phyloP scores from a whole-genome alignment of 2,797 vertebrate species.

The Synaphobranchus kaupii region DNA sequence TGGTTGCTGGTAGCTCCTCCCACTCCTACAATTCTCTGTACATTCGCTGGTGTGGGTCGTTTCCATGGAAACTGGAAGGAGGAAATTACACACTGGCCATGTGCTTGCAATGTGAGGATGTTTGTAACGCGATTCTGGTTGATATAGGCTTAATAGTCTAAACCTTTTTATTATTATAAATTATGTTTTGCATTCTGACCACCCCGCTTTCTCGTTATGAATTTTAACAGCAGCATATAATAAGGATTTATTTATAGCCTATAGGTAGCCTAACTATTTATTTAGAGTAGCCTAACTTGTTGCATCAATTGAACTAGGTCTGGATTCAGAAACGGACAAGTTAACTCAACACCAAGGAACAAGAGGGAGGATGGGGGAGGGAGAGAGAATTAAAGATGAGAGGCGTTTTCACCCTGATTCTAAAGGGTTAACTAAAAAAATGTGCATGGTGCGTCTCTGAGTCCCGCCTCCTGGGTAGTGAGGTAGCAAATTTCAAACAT shows the following conservation, averaged over 20 bases:
- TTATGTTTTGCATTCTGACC: not conserved
- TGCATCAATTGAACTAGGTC: not conserved
- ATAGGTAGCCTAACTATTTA: not conserved
- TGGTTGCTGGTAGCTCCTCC: conserved; percentile 1
- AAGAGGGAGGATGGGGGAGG: not conserved
- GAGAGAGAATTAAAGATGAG: not conserved
- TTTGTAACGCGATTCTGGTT: not conserved
- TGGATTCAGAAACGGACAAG: not conserved
- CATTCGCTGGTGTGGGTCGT: not conserved
- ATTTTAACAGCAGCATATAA: not conserved
- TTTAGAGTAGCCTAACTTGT: not conserved
- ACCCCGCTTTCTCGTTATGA: not conserved
- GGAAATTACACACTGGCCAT: not conserved
- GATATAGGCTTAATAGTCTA: not conserved
- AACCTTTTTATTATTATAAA: not conserved
- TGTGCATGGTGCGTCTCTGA: conserved; percentile 10
- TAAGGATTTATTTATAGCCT: too few relatives aligned
- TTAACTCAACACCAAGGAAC: not conserved
- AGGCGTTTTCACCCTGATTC: not conserved
- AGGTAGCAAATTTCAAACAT: conserved; percentile 60
- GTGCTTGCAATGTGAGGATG: not conserved
- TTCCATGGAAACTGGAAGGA: not conserved
- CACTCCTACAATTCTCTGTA: not conserved
- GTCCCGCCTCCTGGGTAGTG: conserved; percentile 32
- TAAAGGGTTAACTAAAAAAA: not conserved